Conservation (phyloP, 2,888 invertebrate species). For the Neelides folsomi region DNA sequence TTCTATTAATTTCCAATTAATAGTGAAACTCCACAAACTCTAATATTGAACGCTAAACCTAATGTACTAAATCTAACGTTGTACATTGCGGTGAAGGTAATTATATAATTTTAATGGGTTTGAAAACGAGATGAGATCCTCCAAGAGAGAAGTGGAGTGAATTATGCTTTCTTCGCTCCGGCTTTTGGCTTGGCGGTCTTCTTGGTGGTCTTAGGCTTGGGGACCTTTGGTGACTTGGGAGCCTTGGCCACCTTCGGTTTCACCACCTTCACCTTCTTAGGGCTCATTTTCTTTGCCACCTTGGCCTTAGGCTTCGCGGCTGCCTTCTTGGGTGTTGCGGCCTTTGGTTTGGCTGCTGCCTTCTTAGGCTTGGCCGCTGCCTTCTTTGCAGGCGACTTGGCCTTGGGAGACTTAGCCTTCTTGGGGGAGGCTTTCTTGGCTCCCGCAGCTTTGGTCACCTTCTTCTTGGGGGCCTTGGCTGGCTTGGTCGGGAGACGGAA, state of each 20-base stretch:
- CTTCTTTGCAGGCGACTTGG: constrained; percentile 14
- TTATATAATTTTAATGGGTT: no score
- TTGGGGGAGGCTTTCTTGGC: constrained; percentile 8
- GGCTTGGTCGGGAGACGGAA: constrained; percentile 11
- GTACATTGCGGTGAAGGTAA: no score
- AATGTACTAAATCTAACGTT: no score
- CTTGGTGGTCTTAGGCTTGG: constrained; percentile 19
- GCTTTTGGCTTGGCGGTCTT: constrained; percentile 1
- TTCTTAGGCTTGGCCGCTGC: constrained; percentile 4
- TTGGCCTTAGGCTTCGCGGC: constrained; percentile 3
- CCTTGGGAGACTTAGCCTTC: constrained; percentile 10
- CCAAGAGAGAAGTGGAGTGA: no score
- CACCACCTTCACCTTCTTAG: constrained; percentile 9
- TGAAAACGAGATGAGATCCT: no score
- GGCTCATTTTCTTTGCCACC: neutral
- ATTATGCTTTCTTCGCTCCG: no score
- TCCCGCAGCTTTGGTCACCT: neutral
- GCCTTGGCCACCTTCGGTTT: constrained; percentile 14
- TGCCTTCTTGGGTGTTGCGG: constrained; percentile 9
- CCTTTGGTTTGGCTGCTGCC: constrained; percentile 5
- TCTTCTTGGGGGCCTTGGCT: neutral
- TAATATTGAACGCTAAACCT: no score
- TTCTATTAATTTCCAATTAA: no score
- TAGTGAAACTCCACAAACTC: no score
- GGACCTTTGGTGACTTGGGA: constrained; percentile 16